These are phyloP conservation scores for Chironomus striatipennis DNA, from an alignment of 1,140 invertebrate species.

Conservation along the genomic window DNA sequence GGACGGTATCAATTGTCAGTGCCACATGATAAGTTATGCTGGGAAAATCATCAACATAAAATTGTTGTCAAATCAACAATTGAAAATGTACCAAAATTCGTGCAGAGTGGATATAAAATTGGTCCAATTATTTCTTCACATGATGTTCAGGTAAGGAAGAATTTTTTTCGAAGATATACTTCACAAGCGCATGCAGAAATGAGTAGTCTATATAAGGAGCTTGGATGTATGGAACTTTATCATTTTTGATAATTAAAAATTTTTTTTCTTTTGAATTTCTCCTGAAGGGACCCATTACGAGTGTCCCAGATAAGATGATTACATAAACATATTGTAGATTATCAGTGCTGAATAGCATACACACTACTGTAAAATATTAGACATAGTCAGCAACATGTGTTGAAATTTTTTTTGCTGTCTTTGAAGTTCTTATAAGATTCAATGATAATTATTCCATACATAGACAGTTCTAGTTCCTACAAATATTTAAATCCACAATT, in stretches of 20 bases:
- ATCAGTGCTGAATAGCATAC: no score
- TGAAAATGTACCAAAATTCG: constrained; percentile 58
- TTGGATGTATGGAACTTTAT: background rate
- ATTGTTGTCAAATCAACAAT: constrained; percentile 57
- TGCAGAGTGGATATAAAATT: constrained; percentile 66
- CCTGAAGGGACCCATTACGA: constrained; percentile 18
- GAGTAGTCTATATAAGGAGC: background rate
- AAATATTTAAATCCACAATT: no score
- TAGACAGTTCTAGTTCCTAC: no score
- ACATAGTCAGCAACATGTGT: no score
- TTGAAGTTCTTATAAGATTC: no score
- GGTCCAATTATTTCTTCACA: constrained; percentile 54
- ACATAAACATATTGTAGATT: constrained; percentile 22
- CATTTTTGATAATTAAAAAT: constrained; percentile 25
- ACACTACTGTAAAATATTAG: no score
- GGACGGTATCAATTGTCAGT: constrained; percentile 72
- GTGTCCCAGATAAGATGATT: background rate
- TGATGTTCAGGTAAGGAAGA: constrained; percentile 47
- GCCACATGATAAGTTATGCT: constrained; percentile 58
- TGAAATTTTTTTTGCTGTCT: no score
- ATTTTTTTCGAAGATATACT: constrained; percentile 28
- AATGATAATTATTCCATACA: no score
- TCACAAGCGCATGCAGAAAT: background rate
- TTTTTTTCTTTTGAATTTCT: constrained; percentile 28
- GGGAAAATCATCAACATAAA: constrained; percentile 53